Conservation (phyloP, 1,140 invertebrate species). For the Sycophaga agraensis region DNA sequence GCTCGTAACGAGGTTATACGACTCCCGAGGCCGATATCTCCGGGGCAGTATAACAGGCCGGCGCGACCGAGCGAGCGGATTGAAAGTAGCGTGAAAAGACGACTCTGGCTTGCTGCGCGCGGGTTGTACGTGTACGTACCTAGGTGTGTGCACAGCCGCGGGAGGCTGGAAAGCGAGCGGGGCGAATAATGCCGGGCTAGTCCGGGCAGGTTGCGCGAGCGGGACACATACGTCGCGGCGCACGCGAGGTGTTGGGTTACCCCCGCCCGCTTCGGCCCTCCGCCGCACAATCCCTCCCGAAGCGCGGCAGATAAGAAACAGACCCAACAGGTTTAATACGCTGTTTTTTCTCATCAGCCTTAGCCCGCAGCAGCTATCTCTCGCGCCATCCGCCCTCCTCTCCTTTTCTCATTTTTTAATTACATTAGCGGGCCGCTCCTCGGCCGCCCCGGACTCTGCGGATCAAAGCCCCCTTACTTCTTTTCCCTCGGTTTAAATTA, state of each 20-base stretch:
- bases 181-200: no score
- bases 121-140: no score
- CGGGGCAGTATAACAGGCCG: no score
- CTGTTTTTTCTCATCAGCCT: slow-evolving; percentile 19
- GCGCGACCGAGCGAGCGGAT: no score
- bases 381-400: background rate
- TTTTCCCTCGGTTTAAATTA: slow-evolving; percentile 16
- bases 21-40: no score
- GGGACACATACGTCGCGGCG: slow-evolving; percentile 21
- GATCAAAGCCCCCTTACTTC: background rate
- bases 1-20: no score
- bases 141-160: no score
- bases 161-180: no score
- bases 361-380: slow-evolving; percentile 1
- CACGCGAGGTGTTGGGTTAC: slow-evolving; percentile 24
- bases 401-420: slow-evolving; percentile 25
- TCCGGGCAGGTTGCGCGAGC: slow-evolving; percentile 18
- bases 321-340: slow-evolving; percentile 24
- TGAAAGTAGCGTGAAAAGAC: no score
- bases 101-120: no score
- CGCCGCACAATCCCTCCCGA: background rate
- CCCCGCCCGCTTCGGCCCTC: background rate
- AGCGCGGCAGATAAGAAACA: slow-evolving; percentile 19
- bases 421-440: slow-evolving; percentile 8
- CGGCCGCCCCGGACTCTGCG: background rate